Evolutionary conservation across 2,797 vertebrate genomes (phyloP).

Genomic region (Pangasius macronema): DNA sequence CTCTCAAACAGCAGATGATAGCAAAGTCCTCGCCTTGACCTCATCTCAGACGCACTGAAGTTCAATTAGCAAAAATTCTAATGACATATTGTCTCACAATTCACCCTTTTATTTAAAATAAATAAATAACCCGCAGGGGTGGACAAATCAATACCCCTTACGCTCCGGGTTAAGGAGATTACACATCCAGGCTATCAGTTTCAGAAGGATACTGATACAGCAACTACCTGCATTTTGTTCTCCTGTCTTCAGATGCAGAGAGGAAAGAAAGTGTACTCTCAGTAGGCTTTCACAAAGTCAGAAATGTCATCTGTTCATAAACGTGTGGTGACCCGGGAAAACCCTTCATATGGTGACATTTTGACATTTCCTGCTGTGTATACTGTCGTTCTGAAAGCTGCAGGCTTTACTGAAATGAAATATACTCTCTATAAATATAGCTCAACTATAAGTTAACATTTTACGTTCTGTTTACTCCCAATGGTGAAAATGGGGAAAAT

Average conservation of each 20-base stretch:
- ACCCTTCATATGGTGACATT: background rate
- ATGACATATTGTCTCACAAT: conserved; percentile 8
- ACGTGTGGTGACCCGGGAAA: background rate
- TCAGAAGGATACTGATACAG: background rate
- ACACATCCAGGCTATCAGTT: background rate
- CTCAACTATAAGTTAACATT: background rate
- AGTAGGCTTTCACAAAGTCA: background rate
- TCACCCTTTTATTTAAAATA: background rate
- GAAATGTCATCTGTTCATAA: background rate
- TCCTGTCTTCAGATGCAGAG: background rate
- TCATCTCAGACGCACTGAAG: background rate
- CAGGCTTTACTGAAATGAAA: background rate
- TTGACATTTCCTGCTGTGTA: background rate
- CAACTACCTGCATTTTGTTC: background rate
- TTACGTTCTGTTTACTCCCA: background rate
- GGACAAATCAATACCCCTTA: background rate
- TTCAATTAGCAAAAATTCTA: background rate
- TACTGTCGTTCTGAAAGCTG: background rate
- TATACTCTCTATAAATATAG: background rate
- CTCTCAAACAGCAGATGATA: conserved; percentile 50
- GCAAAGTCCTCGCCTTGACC: background rate
- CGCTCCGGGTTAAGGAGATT: background rate
- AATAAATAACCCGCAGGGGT: background rate
- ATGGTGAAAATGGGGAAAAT: background rate
- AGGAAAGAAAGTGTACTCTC: background rate